Conservation (phyloP, 2,888 invertebrate genomes). For the Dasypogon diadema region DNA sequence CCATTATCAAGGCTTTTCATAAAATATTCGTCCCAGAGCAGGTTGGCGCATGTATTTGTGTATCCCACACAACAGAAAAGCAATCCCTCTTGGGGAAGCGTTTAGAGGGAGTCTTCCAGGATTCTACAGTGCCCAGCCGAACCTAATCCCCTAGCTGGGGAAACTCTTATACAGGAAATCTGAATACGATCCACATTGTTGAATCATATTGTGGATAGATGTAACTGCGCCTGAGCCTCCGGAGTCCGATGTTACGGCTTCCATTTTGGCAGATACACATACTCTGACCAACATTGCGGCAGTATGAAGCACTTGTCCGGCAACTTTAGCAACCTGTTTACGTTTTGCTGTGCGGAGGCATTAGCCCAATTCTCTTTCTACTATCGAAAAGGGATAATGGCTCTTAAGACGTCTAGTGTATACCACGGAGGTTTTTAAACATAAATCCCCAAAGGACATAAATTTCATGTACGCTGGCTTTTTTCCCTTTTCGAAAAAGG, state of each 20-base stretch:
- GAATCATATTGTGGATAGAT: background rate
- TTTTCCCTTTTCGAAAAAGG: background rate
- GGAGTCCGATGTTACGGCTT: background rate
- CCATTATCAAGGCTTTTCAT: constrained; percentile 46
- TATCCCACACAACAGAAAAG: background rate
- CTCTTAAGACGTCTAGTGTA: constrained; percentile 44
- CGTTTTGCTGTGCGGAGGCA: constrained; percentile 33
- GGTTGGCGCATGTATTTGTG: background rate
- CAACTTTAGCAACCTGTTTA: constrained; percentile 47
- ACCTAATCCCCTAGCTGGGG: background rate
- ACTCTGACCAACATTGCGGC: background rate
- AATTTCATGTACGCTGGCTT: constrained; percentile 35
- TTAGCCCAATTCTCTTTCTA: constrained; percentile 41
- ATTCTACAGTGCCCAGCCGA: background rate
- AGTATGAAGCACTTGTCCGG: constrained; percentile 41
- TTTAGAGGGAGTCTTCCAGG: constrained; percentile 7
- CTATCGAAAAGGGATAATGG: constrained; percentile 47
- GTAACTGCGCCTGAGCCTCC: background rate
- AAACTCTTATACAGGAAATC: constrained; percentile 3
- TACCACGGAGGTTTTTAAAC: constrained; percentile 32
- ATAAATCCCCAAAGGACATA: constrained; percentile 38
- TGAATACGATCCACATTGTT: constrained; percentile 20
- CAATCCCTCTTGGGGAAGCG: background rate
- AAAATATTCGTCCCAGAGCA: constrained; percentile 24
- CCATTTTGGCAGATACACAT: constrained; percentile 32